phyloP scores from a whole-genome alignment of 2,113 vertebrate genomes.

The Hypomesus transpacificus region DNA sequence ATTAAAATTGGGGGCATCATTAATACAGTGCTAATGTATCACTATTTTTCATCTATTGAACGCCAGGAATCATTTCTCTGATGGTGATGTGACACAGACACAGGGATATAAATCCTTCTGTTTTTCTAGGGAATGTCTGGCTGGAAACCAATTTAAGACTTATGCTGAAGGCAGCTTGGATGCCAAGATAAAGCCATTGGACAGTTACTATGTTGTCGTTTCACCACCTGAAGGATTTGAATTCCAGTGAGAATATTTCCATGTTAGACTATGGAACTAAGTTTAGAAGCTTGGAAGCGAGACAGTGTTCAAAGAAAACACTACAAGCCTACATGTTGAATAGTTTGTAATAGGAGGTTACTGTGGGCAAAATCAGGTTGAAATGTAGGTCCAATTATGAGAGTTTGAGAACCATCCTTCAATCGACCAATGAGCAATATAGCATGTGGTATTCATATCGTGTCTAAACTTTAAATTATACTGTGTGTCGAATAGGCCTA shows the following conservation, averaged over 20 bases:
- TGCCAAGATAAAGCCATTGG: constrained; percentile 69
- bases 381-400: no score
- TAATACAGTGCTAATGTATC: constrained; percentile 69
- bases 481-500: constrained; percentile 24
- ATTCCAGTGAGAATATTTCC: constrained; percentile 60
- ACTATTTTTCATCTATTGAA: constrained; percentile 68
- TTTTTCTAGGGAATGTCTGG: constrained; percentile 68
- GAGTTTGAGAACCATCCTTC: no score
- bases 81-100: constrained; percentile 74
- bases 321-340: no score
- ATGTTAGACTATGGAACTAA: no score
- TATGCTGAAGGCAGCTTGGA: constrained; percentile 56
- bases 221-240: constrained; percentile 71
- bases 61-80: constrained; percentile 70
- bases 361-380: no score
- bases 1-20: constrained; percentile 58
- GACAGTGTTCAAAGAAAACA: no score
- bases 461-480: background rate
- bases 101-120: constrained; percentile 73
- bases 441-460: no score
- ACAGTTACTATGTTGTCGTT: constrained; percentile 69
- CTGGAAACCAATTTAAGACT: constrained; percentile 71
- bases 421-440: no score
- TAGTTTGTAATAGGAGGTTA: no score
- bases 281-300: no score